Percentiles rank a stretch among this genome's conserved stretches.
These are phyloP conservation scores for Tympanoctomys barrerae DNA, from an alignment of 2,797 vertebrate species.

Conservation along the genomic window DNA sequence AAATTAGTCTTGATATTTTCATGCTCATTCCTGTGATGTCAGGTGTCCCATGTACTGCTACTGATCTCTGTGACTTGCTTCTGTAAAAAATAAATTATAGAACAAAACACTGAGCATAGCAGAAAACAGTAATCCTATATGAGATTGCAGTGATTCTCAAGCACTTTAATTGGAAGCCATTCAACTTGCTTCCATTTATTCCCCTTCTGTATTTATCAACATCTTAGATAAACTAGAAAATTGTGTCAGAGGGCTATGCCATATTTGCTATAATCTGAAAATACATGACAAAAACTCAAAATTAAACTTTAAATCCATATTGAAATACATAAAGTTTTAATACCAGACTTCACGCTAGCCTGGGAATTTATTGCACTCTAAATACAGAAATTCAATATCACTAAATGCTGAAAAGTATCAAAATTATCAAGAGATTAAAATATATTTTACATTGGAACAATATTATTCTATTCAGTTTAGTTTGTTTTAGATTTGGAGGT, in stretches of 20 bases:
- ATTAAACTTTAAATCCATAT: not conserved
- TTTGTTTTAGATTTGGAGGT: not conserved
- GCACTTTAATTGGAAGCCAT: not conserved
- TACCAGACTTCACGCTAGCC: not conserved
- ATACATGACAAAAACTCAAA: not conserved
- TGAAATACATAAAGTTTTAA: slow-evolving; percentile 22
- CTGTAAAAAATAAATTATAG: not conserved
- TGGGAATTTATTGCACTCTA: not conserved
- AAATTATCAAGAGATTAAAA: not conserved
- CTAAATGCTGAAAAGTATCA: not conserved
- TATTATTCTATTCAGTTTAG: not conserved
- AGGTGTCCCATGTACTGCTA: not conserved
- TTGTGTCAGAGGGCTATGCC: not conserved
- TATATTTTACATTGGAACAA: not conserved
- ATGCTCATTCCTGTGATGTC: not conserved
- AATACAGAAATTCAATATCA: not conserved
- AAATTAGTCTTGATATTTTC: slow-evolving; percentile 14
- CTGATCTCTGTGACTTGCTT: not conserved
- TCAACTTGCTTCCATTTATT: not conserved
- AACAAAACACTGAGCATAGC: not conserved
- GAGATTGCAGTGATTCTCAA: not conserved
- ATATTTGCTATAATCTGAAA: not conserved
- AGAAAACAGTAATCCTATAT: not conserved
- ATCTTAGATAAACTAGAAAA: not conserved
- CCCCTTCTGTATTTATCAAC: slow-evolving; percentile 45